A percentile compares a stretch with the other conserved stretches of the same genome.
These are phyloP conservation scores for Carassius auratus DNA, from an alignment of 2,113 vertebrate species.

Conservation along the genomic window DNA sequence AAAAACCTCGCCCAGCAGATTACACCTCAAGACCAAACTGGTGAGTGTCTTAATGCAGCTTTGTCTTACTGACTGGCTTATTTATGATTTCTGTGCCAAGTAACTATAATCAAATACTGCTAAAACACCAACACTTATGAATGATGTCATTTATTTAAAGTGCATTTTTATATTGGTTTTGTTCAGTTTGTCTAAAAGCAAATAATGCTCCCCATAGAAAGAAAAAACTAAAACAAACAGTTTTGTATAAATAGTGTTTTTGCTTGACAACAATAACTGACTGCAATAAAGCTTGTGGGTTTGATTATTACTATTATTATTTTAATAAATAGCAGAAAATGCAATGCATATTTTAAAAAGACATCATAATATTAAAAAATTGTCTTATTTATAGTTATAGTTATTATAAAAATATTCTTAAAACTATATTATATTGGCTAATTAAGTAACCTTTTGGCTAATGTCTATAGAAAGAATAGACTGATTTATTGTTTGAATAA, in stretches of 20 bases:
- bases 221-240: not conserved
- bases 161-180: not conserved
- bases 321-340: not conserved
- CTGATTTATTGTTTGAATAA: not conserved
- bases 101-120: not conserved
- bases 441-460: not conserved
- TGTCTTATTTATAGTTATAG: not conserved
- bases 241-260: not conserved
- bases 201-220: not conserved
- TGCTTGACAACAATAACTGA: not conserved
- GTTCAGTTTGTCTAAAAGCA: not conserved
- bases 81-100: not conserved
- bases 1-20: conserved; percentile 32
- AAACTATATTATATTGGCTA: too few relatives aligned
- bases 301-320: not conserved
- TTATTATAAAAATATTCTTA: not conserved
- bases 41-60: conserved; percentile 57
- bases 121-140: not conserved
- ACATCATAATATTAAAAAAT: not conserved
- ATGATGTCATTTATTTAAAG: not conserved
- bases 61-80: not conserved
- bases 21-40: conserved; percentile 45
- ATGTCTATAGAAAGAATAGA: not conserved
- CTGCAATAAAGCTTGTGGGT: not conserved
- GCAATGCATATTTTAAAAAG: not conserved